phyloP scores from a whole-genome alignment of 2,797 vertebrate genomes.

The Neopelma chrysocephalum region DNA sequence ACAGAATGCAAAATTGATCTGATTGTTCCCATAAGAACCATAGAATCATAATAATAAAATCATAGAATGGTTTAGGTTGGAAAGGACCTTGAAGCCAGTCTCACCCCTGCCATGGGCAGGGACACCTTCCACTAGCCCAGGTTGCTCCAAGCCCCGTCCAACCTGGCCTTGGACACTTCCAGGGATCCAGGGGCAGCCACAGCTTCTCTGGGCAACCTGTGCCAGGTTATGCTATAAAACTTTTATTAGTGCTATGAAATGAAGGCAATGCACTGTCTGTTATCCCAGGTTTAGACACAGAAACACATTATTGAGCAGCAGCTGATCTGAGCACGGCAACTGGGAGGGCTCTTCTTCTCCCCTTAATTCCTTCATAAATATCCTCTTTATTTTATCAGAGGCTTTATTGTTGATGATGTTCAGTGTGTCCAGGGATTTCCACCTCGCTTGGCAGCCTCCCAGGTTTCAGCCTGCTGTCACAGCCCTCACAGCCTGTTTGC shows the following conservation, averaged over 20 bases:
- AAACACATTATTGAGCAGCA: not conserved
- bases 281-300: not conserved
- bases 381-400: not conserved
- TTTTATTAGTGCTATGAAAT: not conserved
- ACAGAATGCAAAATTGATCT: not conserved
- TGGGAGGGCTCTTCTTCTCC: not conserved
- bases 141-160: fast-evolving
- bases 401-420: not conserved
- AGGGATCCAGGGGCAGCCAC: not conserved
- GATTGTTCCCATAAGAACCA: not conserved
- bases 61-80: not conserved
- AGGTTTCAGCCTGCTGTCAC: not conserved
- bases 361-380: not conserved
- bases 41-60: not conserved
- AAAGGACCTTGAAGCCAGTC: fast-evolving
- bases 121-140: fast-evolving
- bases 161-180: fast-evolving
- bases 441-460: not conserved
- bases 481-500: not conserved
- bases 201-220: fast-evolving
- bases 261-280: not conserved
- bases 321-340: not conserved
- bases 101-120: not conserved
- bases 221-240: not conserved
- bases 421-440: not conserved